A percentile compares a stretch with the other conserved stretches of the same genome.
Evolutionary conservation across 2,888 invertebrate genomes (phyloP).

Genomic region (Athalia rosae): DNA sequence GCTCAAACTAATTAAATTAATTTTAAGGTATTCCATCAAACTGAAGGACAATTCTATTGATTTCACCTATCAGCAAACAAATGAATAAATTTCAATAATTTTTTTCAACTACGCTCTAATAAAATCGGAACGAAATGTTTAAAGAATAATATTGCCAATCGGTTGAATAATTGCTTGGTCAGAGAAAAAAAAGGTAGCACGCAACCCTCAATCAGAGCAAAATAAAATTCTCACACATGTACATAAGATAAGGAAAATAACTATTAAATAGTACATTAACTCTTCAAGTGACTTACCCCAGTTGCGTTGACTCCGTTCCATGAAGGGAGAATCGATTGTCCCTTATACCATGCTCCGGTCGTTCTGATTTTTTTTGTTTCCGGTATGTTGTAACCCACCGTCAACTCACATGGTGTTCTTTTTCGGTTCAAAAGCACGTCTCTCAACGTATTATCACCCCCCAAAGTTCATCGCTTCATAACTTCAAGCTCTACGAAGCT

Average conservation of each 20-base stretch:
- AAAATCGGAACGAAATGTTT: too few species aligned
- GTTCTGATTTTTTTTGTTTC: neutral
- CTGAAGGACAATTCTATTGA: too few species aligned
- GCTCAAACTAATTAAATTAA: too few species aligned
- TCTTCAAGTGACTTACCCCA: constrained; percentile 39
- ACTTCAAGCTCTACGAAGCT: constrained; percentile 25
- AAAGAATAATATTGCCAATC: too few species aligned
- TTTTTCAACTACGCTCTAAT: too few species aligned
- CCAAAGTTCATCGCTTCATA: constrained; percentile 45
- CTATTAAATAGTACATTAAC: neutral
- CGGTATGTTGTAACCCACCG: neutral
- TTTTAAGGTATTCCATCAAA: too few species aligned
- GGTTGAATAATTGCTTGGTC: too few species aligned
- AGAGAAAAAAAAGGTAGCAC: neutral
- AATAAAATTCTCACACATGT: neutral
- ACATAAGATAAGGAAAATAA: neutral
- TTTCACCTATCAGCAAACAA: too few species aligned
- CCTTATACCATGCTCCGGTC: constrained; percentile 39
- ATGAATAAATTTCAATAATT: too few species aligned
- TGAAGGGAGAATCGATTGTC: constrained; percentile 44
- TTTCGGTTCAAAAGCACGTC: constrained; percentile 18
- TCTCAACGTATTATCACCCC: constrained; percentile 28
- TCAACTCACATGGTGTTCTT: constrained; percentile 40
- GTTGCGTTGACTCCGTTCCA: constrained; percentile 42
- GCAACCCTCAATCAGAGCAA: neutral